Conservation (phyloP, 1,140 invertebrate genomes). For the Drosophila azteca region DNA sequence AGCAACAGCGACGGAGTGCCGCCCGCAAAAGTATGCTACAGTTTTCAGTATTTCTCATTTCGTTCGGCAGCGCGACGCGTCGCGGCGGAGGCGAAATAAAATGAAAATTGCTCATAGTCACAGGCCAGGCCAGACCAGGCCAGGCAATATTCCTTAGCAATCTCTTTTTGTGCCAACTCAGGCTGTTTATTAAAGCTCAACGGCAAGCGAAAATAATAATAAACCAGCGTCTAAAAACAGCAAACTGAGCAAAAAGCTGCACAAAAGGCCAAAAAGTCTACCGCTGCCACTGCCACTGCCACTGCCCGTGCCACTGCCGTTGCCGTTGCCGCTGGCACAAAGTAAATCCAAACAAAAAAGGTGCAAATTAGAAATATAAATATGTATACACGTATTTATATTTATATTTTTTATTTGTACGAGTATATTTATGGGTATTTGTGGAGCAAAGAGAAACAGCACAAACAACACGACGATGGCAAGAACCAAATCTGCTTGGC, state of each 20-base stretch:
- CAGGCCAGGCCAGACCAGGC: constrained; percentile 13
- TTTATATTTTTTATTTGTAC: not conserved
- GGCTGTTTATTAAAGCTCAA: constrained; percentile 67
- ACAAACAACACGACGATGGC: constrained; percentile 7
- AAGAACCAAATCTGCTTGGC: constrained; percentile 45
- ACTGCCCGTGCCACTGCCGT: too few species aligned
- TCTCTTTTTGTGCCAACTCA: constrained; percentile 61
- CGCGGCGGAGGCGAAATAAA: constrained; percentile 31
- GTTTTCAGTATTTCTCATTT: constrained; percentile 53
- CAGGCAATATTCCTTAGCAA: constrained; percentile 54
- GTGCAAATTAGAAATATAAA: constrained; percentile 74
- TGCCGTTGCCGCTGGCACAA: constrained; percentile 1
- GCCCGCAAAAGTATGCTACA: constrained; percentile 42
- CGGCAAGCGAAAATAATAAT: constrained; percentile 53
- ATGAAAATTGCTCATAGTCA: constrained; percentile 49
- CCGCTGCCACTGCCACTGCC: too few species aligned
- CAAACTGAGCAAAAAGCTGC: constrained; percentile 2
- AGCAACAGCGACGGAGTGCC: not conserved
- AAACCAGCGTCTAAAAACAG: constrained; percentile 23
- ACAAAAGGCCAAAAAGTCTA: constrained; percentile 18
- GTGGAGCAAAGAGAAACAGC: constrained; percentile 13
- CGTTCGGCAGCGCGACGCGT: constrained; percentile 19
- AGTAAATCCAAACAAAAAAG: constrained; percentile 59
- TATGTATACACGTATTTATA: constrained; percentile 22
- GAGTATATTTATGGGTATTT: constrained; percentile 15